Base-by-base conservation (phyloP, 2,888 invertebrate species). In the Auanema freiburgensis region DNA sequence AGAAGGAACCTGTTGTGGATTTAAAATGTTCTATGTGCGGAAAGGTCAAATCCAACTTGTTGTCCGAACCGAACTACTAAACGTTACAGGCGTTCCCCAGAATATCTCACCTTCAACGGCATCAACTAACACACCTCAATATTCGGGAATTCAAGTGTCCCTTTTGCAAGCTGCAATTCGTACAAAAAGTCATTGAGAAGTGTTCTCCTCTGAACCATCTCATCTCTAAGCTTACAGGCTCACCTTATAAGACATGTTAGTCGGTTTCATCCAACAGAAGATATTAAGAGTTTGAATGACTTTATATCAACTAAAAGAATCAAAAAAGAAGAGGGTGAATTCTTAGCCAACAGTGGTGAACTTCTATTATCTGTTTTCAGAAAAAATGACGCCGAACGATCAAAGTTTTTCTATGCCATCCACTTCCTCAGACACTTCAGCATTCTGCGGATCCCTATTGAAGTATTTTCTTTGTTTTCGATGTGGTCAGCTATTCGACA, bases 61-160 rank as follows among this genome's bases (percentile, higher is more conserved):
- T 55, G 33, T 33, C 33, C 3, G 8, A 33, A 33, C 3, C 8
- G 8, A 33, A 33, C 33, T 25, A 53, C 6, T 24, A 14, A 12
- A 11, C 44, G 2, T 67, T 71, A 40, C 50, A 74, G 75, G 42
- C 52, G 8, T 75, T 75, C 52, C 66, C 69, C 10, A 66, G 71
- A 23, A 41, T 71, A 14, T 75, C 75, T n/a, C 75, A 75, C 51
- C 67, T 75, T 2, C 67, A 67, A 55, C 68, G 75, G 23, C 75
- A 75, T 58, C 75, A 75, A 59, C 59, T 71, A 43, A 68, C 70
- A 2, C 73, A 73, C 57, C 58, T 71, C 25, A 69, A 73, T 52
- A 67, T 73, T 16, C 65, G 72, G 8, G 61, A 66, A 12, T 72
- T 57, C 33, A 49, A 60, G 4, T 75, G 75, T 58, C 60, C 64